phyloP scores from a whole-genome alignment of 53 echinoderm and acorn worm genomes.

The Luidia sarsii region DNA sequence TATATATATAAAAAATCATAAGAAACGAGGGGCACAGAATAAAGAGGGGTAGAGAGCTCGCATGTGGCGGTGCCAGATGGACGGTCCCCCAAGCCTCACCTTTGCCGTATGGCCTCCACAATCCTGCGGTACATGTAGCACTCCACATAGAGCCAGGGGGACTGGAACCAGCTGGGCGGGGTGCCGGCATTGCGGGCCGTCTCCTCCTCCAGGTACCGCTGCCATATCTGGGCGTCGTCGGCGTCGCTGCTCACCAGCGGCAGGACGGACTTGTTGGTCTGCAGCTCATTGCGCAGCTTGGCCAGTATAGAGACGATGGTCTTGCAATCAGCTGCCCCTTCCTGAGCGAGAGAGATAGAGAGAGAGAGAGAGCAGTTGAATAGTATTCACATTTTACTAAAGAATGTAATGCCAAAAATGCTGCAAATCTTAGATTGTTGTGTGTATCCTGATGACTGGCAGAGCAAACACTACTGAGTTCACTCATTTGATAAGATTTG shows the following conservation, averaged over 20 bases:
- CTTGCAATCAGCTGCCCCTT: conserved; percentile 79
- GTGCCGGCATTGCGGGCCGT: conserved; percentile 31
- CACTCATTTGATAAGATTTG: no score
- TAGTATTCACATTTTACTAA: no score
- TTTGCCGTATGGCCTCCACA: conserved; percentile 67
- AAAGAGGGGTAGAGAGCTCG: no score
- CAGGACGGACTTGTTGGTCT: conserved; percentile 83
- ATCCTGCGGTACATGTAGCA: conserved; percentile 91
- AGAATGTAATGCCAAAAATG: no score
- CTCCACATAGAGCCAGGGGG: conserved; percentile 86
- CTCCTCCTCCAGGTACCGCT: conserved; percentile 66
- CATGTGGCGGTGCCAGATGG: no score
- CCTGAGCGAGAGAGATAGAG: conserved; percentile 49
- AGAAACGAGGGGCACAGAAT: no score
- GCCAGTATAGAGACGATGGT: conserved; percentile 72
- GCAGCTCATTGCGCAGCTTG: conserved; percentile 76
- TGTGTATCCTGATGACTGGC: no score
- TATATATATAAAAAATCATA: no score
- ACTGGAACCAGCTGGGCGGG: conserved; percentile 74
- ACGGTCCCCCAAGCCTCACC: no score
- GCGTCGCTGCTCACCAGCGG: conserved; percentile 40
- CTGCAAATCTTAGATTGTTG: no score
- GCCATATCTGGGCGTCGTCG: conserved; percentile 73
- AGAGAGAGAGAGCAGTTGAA: background rate
- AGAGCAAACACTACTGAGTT: no score